A percentile compares a stretch with the other conserved stretches of the same genome.
phyloP scores from a whole-genome alignment of 2,113 vertebrate species.

The Caloenas nicobarica region DNA sequence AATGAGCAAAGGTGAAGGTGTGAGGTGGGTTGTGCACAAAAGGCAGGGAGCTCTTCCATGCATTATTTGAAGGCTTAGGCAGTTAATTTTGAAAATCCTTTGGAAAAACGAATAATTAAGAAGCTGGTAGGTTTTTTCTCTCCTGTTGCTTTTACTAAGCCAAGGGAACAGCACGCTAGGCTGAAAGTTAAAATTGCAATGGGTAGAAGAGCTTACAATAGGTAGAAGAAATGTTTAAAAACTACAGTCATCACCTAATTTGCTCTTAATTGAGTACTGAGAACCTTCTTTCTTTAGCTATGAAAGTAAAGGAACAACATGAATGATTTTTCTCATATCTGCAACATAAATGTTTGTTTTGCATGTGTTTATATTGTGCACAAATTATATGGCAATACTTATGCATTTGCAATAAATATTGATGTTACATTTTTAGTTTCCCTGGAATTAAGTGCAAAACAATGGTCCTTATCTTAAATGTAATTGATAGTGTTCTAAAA shows the following conservation, averaged over 20 bases:
- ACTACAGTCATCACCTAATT: not conserved
- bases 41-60: not conserved
- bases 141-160: not conserved
- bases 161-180: not conserved
- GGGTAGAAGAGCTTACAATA: not conserved
- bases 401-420: not conserved
- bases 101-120: slow-evolving; percentile 28
- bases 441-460: not conserved
- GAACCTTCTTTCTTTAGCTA: not conserved
- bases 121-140: not conserved
- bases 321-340: not conserved
- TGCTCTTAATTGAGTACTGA: not conserved
- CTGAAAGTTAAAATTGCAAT: not conserved
- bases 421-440: not conserved
- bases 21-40: not conserved
- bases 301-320: not conserved
- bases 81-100: slow-evolving; percentile 40
- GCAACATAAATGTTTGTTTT: not conserved
- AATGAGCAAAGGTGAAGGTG: slow-evolving; percentile 26
- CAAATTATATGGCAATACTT: not conserved
- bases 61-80: slow-evolving; percentile 30
- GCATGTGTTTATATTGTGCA: not conserved
- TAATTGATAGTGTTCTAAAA: not conserved
- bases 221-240: not conserved
- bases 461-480: not conserved